Percentiles rank a stretch among this genome's conserved stretches.
These are phyloP conservation scores for Oreotrochilus melanogaster DNA, from an alignment of 2,113 vertebrate species.

Conservation along the genomic window DNA sequence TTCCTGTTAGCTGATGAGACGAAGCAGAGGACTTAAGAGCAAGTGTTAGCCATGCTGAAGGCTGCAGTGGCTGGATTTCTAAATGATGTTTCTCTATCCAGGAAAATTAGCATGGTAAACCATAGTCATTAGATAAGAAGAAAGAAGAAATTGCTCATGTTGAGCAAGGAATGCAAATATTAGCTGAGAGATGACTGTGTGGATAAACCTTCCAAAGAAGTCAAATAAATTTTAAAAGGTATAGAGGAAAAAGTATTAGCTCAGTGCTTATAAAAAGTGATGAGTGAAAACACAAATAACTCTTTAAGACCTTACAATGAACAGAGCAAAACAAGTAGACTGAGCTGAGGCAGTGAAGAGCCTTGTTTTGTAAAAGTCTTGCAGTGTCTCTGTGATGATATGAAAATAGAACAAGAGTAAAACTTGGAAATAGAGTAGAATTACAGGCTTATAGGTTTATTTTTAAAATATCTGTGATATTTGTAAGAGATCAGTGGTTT, in stretches of 20 bases:
- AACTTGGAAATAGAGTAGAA: background rate
- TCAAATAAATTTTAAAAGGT: background rate
- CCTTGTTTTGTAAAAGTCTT: background rate
- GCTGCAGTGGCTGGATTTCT: background rate
- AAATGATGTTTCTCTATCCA: background rate
- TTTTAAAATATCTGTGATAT: background rate
- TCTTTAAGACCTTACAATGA: background rate
- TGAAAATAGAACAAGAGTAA: background rate
- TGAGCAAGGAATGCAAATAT: conserved; percentile 2
- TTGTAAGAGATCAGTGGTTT: background rate
- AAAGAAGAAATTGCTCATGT: background rate
- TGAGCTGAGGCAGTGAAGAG: background rate
- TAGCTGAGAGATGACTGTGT: background rate
- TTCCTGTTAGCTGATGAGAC: background rate
- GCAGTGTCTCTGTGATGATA: background rate
- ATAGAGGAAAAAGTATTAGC: background rate
- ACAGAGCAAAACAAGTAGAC: background rate
- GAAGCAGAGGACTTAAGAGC: background rate
- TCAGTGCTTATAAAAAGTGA: background rate
- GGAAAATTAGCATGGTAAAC: background rate
- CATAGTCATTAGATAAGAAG: background rate
- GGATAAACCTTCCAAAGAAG: background rate
- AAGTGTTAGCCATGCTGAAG: background rate
- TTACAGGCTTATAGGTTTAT: background rate
- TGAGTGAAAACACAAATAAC: background rate